Conservation (phyloP, 2,888 invertebrate species). For the Timema podura region DNA sequence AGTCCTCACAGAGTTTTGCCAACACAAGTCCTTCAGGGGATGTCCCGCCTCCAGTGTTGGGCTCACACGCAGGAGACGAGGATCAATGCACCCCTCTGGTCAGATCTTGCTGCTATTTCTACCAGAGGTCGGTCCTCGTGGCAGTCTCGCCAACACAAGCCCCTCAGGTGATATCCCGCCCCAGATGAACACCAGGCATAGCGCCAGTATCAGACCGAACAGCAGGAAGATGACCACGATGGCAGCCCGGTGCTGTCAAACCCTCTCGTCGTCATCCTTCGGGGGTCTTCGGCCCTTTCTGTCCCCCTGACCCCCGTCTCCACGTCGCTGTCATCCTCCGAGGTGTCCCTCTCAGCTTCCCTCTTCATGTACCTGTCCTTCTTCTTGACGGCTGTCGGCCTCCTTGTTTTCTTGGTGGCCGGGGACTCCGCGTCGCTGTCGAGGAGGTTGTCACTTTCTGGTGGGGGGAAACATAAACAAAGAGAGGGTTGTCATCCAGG, state of each 20-base stretch:
- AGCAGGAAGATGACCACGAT: constrained; percentile 54
- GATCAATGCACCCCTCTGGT: no score
- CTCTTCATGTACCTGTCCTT: constrained; percentile 24
- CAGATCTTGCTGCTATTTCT: no score
- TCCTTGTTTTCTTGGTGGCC: neutral
- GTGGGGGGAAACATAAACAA: no score
- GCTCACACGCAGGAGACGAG: constrained; percentile 52
- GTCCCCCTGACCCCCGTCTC: constrained; percentile 17
- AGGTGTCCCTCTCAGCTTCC: constrained; percentile 28
- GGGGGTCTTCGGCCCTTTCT: constrained; percentile 13
- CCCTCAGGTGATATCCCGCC: constrained; percentile 53
- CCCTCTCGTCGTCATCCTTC: constrained; percentile 33
- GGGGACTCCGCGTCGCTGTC: constrained; percentile 12
- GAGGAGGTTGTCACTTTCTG: neutral
- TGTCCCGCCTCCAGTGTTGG: constrained; percentile 55
- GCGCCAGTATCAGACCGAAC: constrained; percentile 52
- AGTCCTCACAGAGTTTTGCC: no score
- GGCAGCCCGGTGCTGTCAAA: constrained; percentile 57
- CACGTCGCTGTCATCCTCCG: constrained; percentile 20
- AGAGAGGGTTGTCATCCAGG: no score
- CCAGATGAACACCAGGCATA: constrained; percentile 54
- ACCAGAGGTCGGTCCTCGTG: no score
- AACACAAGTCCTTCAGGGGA: constrained; percentile 51
- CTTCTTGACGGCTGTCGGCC: constrained; percentile 29
- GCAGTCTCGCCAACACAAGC: constrained; percentile 46